Percentiles rank a stretch among this genome's conserved stretches.
Conservation (phyloP, 1,140 invertebrate genomes). For the Calephelis virginiensis region DNA sequence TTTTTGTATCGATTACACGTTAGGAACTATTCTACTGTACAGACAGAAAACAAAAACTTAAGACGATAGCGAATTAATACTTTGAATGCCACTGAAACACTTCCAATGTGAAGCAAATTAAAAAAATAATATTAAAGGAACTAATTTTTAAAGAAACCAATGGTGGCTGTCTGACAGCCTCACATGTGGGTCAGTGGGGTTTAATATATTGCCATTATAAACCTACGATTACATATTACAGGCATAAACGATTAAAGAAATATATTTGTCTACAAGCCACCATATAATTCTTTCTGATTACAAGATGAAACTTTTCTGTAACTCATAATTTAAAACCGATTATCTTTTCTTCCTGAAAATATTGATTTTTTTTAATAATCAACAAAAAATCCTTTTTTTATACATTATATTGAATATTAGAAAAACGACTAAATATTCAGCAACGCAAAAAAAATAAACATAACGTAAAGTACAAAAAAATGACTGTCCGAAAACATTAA, state of each 20-base stretch:
- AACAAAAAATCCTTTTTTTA: no score
- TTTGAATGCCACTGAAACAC: conserved; percentile 42
- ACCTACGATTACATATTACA: conserved; percentile 58
- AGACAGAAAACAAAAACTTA: conserved; percentile 60
- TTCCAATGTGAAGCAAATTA: conserved; percentile 32
- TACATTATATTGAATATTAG: no score
- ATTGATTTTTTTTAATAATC: no score
- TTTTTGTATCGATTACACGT: conserved; percentile 73
- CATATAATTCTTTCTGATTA: not conserved
- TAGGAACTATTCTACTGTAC: conserved; percentile 78
- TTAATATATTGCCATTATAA: conserved; percentile 32
- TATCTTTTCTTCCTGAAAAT: no score
- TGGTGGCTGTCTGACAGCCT: conserved; percentile 58
- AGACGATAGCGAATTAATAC: conserved; percentile 66
- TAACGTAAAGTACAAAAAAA: no score
- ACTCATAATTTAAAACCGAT: no score
- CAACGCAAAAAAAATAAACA: no score
- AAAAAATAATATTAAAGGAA: conserved; percentile 43
- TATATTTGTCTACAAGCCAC: conserved; percentile 47
- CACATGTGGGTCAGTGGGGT: conserved; percentile 39
- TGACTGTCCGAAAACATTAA: no score
- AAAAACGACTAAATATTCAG: no score
- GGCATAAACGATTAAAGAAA: conserved; percentile 65
- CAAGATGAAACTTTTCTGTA: no score
- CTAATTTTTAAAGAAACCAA: conserved; percentile 41